Conservation (phyloP, 2,797 vertebrate genomes). For the Gouania willdenowi region DNA sequence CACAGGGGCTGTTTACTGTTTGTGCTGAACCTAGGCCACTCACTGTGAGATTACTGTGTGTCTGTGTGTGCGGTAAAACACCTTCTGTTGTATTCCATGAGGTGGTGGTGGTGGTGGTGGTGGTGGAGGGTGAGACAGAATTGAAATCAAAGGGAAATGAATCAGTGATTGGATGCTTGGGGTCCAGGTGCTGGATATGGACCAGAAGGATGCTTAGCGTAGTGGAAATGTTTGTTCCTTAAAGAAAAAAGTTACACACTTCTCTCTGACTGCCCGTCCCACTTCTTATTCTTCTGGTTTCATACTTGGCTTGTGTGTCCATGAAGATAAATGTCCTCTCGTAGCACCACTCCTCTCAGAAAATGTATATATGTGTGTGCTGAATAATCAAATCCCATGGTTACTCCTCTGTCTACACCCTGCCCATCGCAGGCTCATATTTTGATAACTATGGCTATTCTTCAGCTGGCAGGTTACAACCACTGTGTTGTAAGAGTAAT, state of each 20-base stretch:
- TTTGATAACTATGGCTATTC: constrained; percentile 16
- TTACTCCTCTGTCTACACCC: constrained; percentile 12
- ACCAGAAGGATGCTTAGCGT: constrained; percentile 12
- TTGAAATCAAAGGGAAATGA: constrained; percentile 6
- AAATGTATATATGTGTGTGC: constrained; percentile 5
- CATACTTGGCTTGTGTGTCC: constrained; percentile 24
- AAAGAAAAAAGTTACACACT: constrained; percentile 29
- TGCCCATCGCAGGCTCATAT: constrained; percentile 5
- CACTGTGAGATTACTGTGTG: constrained; percentile 6
- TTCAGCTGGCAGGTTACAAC: constrained; percentile 32
- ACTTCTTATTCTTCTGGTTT: constrained; percentile 6
- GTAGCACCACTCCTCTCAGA: not conserved
- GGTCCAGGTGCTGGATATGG: constrained; percentile 17
- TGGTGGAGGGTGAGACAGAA: constrained; percentile 4
- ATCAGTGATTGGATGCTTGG: not conserved
- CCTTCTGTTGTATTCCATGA: constrained; percentile 1
- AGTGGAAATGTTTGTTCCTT: constrained; percentile 16
- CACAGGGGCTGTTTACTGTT: constrained; percentile 56
- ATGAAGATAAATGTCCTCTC: constrained; percentile 7
- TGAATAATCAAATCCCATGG: constrained; percentile 2
- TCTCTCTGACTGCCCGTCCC: constrained; percentile 21
- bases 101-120: no score
- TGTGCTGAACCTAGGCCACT: constrained; percentile 50
- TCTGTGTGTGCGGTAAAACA: not conserved
- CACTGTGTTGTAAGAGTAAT: constrained; percentile 31